A percentile compares a stretch with the other conserved stretches of the same genome.
Conservation (phyloP, 2,888 invertebrate genomes). For the Sinodicranocentrus sp. region DNA sequence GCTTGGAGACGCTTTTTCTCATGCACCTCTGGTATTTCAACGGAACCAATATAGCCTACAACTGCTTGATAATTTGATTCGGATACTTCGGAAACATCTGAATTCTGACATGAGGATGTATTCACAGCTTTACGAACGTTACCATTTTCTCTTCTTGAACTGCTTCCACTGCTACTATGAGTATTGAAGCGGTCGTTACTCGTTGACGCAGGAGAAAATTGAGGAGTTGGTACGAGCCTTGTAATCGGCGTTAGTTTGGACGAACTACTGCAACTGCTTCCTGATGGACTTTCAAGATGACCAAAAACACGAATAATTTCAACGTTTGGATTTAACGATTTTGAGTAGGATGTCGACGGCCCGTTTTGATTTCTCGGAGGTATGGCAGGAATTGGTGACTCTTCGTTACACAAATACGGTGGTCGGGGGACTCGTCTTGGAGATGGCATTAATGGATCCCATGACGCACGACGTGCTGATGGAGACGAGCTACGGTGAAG, state of each 20-base stretch:
- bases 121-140: conserved; percentile 68
- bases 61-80: conserved; percentile 83
- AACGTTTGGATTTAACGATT: conserved; percentile 70
- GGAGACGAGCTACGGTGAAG: conserved; percentile 57
- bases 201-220: conserved; percentile 55
- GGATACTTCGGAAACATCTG: conserved; percentile 31
- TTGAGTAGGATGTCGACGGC: conserved; percentile 36
- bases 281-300: conserved; percentile 68
- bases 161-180: conserved; percentile 74
- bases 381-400: conserved; percentile 67
- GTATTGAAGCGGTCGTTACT: conserved; percentile 73
- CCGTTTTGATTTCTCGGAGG: conserved; percentile 61
- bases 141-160: conserved; percentile 62
- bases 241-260: conserved; percentile 24
- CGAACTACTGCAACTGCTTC: conserved; percentile 54
- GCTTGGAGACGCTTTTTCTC: conserved; percentile 85
- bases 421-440: conserved; percentile 70
- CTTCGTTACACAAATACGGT: conserved; percentile 68
- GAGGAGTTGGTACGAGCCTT: conserved; percentile 46
- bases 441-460: conserved; percentile 71
- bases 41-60: conserved; percentile 96
- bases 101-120: conserved; percentile 39
- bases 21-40: conserved; percentile 90
- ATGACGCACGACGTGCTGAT: conserved; percentile 65
- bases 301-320: conserved; percentile 75